A percentile compares a stretch with the other conserved stretches of the same genome.
Conservation (phyloP, 2,113 vertebrate species). For the Sula dactylatra region DNA sequence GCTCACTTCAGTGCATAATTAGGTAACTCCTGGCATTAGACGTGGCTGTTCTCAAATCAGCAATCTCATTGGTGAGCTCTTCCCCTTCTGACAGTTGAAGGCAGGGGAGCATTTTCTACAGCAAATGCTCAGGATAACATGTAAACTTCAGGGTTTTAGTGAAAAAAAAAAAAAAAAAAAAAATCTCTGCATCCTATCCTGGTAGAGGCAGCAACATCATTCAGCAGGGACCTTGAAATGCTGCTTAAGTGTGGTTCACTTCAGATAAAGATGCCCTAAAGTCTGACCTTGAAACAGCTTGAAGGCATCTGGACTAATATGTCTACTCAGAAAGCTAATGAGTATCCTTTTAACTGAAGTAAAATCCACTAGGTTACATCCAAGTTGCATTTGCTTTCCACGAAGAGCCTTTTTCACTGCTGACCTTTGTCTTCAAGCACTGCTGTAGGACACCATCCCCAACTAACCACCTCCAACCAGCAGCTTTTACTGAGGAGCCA, state of each 20-base stretch:
- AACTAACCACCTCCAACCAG: not conserved
- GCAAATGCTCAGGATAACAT: not conserved
- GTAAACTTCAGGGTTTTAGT: not conserved
- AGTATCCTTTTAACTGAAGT: not conserved
- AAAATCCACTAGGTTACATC: not conserved
- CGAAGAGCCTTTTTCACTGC: not conserved
- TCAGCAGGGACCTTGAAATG: not conserved
- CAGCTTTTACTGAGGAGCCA: not conserved
- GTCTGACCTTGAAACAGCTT: not conserved
- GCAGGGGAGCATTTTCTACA: not conserved
- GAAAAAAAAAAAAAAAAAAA: not conserved
- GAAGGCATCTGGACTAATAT: not conserved
- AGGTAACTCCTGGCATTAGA: not conserved
- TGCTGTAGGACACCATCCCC: not conserved
- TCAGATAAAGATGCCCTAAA: not conserved
- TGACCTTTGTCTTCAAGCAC: not conserved
- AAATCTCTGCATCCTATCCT: not conserved
- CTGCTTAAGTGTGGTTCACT: not conserved
- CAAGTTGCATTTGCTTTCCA: not conserved
- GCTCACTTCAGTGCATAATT: not conserved
- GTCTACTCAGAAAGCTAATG: not conserved
- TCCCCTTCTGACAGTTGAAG: not conserved
- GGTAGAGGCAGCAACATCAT: not conserved
- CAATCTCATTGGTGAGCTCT: not conserved
- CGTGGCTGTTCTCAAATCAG: not conserved